Percentiles rank a stretch among this genome's conserved stretches.
phyloP scores from a whole-genome alignment of 2,113 vertebrate genomes.

The Hirundichthys speculiger region DNA sequence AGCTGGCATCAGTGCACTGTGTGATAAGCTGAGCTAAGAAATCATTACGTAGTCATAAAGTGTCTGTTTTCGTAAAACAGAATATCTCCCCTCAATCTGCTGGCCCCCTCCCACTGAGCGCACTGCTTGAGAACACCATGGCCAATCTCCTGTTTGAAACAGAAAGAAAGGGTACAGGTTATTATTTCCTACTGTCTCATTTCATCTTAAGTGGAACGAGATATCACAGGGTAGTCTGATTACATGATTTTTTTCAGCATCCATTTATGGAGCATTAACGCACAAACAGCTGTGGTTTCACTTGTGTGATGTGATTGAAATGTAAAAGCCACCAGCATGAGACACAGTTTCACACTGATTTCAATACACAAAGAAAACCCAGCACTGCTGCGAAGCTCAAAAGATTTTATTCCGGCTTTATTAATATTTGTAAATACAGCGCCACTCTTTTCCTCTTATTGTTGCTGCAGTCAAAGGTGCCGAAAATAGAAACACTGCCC shows the following conservation, averaged over 20 bases:
- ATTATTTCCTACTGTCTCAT: background rate
- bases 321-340: background rate
- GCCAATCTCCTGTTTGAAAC: background rate
- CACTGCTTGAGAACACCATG: conserved; percentile 6
- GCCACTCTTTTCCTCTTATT: conserved; percentile 1
- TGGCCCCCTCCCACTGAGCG: background rate
- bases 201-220: background rate
- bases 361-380: background rate
- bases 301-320: conserved; percentile 2
- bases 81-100: background rate
- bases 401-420: conserved; percentile 8
- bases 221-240: background rate
- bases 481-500: conserved; percentile 23
- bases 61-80: conserved; percentile 3
- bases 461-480: conserved; percentile 10
- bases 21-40: background rate
- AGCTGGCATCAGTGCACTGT: background rate
- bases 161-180: background rate
- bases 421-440: conserved; percentile 22
- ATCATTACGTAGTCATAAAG: background rate
- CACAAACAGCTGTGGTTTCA: background rate
- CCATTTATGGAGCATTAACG: background rate
- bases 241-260: background rate
- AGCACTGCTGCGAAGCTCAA: background rate
- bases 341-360: background rate